Evolutionary conservation across 2,888 invertebrate species (phyloP).

Genomic region (Pammene fasciana): DNA sequence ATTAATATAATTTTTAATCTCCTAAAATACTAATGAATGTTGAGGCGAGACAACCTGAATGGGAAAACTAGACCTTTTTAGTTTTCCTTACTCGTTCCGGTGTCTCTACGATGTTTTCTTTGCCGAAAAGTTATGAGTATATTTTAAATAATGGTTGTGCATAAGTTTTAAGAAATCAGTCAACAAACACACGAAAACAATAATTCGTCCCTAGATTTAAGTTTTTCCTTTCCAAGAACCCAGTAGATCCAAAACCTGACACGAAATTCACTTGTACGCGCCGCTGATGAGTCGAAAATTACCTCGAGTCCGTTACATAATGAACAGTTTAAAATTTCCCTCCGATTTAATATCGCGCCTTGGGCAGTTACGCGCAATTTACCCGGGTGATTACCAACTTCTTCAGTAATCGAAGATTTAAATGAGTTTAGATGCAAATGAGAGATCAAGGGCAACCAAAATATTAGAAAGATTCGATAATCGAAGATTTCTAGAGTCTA

Average conservation of each 20-base stretch:
- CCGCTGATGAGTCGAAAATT: constrained; percentile 38
- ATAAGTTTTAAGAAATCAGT: no score
- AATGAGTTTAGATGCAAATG: background rate
- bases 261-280: constrained; percentile 31
- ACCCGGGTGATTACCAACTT: constrained; percentile 30
- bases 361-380: constrained; percentile 35
- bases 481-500: no score
- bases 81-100: no score
- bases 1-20: no score
- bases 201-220: no score
- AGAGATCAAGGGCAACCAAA: background rate
- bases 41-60: no score
- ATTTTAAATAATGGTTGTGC: no score
- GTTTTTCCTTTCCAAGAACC: background rate
- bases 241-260: background rate
- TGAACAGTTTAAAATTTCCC: constrained; percentile 41
- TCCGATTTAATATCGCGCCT: constrained; percentile 35
- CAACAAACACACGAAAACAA: no score
- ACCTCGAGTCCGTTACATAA: constrained; percentile 39
- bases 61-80: no score
- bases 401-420: constrained; percentile 10
- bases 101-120: no score
- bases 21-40: no score
- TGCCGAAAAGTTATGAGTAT: no score
- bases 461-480: background rate